Evolutionary conservation across 2,797 vertebrate genomes (phyloP).

Genomic region (Pempheris klunzingeri): DNA sequence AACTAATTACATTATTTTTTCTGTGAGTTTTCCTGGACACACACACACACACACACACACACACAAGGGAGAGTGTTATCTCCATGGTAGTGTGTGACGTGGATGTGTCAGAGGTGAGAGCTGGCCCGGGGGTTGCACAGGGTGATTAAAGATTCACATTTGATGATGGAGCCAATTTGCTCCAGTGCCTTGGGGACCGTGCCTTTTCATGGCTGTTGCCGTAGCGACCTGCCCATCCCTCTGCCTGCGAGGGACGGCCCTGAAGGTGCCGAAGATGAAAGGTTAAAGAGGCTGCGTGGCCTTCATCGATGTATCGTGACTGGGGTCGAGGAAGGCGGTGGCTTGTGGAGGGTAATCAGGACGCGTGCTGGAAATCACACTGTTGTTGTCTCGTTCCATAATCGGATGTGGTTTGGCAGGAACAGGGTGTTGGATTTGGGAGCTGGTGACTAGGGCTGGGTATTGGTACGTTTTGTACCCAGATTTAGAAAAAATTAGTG

Average conservation of each 20-base stretch:
- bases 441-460: too few species aligned
- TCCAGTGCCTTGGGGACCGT: not conserved
- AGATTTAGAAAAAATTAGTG: too few species aligned
- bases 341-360: constrained; percentile 12
- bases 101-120: constrained; percentile 29
- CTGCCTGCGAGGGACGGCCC: constrained; percentile 17
- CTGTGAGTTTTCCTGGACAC: not conserved
- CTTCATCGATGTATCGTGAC: constrained; percentile 7
- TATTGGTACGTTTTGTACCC: too few species aligned
- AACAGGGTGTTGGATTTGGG: not conserved
- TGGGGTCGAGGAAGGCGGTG: not conserved
- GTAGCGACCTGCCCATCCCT: constrained; percentile 32
- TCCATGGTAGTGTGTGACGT: constrained; percentile 30
- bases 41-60: constrained; percentile 8
- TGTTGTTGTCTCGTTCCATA: not conserved
- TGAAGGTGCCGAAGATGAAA: constrained; percentile 28
- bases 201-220: constrained; percentile 41
- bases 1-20: not conserved
- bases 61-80: constrained; percentile 1
- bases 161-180: constrained; percentile 52
- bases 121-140: constrained; percentile 5
- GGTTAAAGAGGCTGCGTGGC: constrained; percentile 30
- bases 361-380: not conserved
- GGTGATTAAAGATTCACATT: constrained; percentile 62
- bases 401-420: not conserved